Percentiles rank a stretch among this genome's conserved stretches.
These are phyloP conservation scores for Zhuqinia jingwanae DNA, from an alignment of 2,888 invertebrate species.

Conservation along the genomic window DNA sequence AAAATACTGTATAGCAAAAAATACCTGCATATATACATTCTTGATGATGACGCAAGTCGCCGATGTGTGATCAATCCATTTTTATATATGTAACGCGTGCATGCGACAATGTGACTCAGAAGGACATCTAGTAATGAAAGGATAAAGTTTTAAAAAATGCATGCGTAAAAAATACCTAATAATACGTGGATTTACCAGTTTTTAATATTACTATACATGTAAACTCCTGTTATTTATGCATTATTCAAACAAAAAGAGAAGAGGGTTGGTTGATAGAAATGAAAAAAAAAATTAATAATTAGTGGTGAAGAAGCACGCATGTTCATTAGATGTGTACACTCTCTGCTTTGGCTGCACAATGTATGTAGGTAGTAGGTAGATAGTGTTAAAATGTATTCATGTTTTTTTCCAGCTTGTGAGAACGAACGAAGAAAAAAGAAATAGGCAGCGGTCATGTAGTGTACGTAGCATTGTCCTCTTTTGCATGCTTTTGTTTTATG, in stretches of 20 bases:
- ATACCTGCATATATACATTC: too few species aligned
- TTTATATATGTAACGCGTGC: background rate
- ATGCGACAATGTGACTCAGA: background rate
- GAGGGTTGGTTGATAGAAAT: background rate
- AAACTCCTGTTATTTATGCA: background rate
- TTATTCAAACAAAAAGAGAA: background rate
- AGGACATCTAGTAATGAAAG: conserved; percentile 38
- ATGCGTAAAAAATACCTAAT: background rate
- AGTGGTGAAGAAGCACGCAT: conserved; percentile 29
- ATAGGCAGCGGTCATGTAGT: too few species aligned
- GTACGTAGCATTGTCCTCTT: too few species aligned
- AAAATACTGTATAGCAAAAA: too few species aligned
- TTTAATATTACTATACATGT: background rate
- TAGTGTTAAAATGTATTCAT: too few species aligned
- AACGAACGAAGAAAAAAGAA: too few species aligned
- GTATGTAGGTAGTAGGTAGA: background rate
- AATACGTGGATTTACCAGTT: too few species aligned
- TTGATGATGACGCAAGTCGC: too few species aligned
- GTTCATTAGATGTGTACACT: background rate
- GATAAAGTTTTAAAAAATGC: too few species aligned
- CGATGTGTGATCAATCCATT: background rate
- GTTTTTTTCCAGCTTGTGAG: too few species aligned
- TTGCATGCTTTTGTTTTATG: too few species aligned
- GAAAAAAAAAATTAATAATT: conserved; percentile 19
- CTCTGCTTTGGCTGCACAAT: background rate